Percentiles rank a stretch among this genome's conserved stretches.
phyloP scores from a whole-genome alignment of 2,888 invertebrate species.

The Coremacera marginata region DNA sequence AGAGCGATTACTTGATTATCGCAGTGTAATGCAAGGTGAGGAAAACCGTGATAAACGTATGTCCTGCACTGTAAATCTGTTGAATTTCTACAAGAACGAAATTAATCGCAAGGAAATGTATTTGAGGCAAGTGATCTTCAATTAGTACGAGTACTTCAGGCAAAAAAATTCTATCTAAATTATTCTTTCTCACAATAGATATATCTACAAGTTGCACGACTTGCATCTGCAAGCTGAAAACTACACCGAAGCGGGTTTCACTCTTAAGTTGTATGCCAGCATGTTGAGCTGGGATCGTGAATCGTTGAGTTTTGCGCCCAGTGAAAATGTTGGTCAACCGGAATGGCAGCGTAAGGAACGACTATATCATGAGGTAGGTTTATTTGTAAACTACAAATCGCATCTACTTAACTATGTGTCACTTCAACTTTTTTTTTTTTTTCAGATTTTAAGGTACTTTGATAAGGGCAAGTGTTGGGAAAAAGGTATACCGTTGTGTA shows the following conservation, averaged over 20 bases:
- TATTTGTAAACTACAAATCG: neutral
- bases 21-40: conserved; percentile 94
- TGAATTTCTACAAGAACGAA: conserved; percentile 97
- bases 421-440: conserved; percentile 23
- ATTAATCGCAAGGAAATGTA: conserved; percentile 97
- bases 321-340: conserved; percentile 80
- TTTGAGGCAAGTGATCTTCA: conserved; percentile 70
- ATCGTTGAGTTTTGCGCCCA: conserved; percentile 72
- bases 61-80: conserved; percentile 95
- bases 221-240: conserved; percentile 92
- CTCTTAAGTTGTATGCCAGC: conserved; percentile 93
- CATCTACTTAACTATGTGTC: neutral
- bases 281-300: conserved; percentile 87
- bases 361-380: conserved; percentile 77
- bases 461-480: conserved; percentile 98
- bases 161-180: neutral
- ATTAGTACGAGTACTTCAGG: neutral
- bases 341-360: conserved; percentile 93
- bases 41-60: conserved; percentile 95
- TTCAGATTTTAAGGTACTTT: conserved; percentile 87
- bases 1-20: conserved; percentile 91
- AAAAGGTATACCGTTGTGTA: conserved; percentile 91
- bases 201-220: conserved; percentile 95
- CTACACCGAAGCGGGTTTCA: conserved; percentile 94
- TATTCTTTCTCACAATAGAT: conserved; percentile 69